Conservation (phyloP, 1,140 invertebrate genomes). For the Penaeus vannamei region DNA sequence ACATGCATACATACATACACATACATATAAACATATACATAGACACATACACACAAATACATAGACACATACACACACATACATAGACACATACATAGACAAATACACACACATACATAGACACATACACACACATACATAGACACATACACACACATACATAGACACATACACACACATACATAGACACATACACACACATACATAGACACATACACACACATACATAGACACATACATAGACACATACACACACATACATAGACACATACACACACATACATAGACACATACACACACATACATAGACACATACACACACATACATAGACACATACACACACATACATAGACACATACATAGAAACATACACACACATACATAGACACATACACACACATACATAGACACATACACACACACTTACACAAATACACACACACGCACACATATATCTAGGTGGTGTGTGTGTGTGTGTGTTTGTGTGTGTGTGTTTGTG, state of each 20-base stretch:
- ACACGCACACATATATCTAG: too few relatives aligned
- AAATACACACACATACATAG: neutral
- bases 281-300: neutral
- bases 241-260: neutral
- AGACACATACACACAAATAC: neutral
- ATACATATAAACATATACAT: neutral
- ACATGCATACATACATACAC: conserved; percentile 2
- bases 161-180: conserved; percentile 1
- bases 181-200: neutral
- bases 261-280: neutral
- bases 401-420: neutral
- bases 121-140: neutral
- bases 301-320: neutral
- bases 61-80: neutral
- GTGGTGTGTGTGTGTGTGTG: too few relatives aligned
- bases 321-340: conserved; percentile 1
- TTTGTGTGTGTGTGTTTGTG: too few relatives aligned
- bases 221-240: neutral
- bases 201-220: neutral
- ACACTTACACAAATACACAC: neutral
- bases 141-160: neutral
- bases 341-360: neutral
- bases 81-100: neutral
- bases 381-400: neutral
- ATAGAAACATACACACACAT: neutral